phyloP scores from a whole-genome alignment of 2,113 vertebrate genomes.

The Gavia stellata region DNA sequence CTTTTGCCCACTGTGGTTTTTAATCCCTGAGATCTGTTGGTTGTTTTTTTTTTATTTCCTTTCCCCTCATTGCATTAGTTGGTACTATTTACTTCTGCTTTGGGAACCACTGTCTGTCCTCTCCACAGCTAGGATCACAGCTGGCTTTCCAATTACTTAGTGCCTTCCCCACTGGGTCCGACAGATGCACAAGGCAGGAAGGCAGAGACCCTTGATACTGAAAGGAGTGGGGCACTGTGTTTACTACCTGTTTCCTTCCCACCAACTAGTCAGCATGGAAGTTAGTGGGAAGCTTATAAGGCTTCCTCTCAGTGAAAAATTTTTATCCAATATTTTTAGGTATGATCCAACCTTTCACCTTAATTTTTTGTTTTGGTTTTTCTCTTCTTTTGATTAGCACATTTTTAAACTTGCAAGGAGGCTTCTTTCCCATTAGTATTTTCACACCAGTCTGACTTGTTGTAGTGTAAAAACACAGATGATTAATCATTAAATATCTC shows the following conservation, averaged over 20 bases:
- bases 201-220: background rate
- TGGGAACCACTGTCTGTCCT: background rate
- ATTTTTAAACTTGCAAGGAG: background rate
- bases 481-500: background rate
- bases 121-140: background rate
- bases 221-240: background rate
- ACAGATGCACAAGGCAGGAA: background rate
- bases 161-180: background rate
- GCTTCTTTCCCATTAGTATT: background rate
- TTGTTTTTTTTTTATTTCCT: background rate
- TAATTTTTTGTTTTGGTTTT: background rate
- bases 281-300: background rate
- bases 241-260: background rate
- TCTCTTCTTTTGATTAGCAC: background rate
- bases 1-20: background rate
- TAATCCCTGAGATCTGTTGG: background rate
- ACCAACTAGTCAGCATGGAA: background rate
- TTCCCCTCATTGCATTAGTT: background rate
- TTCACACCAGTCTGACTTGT: background rate
- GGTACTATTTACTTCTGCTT: background rate
- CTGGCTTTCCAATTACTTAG: background rate
- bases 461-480: background rate
- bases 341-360: background rate
- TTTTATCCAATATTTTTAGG: background rate
- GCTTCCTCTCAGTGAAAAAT: background rate